phyloP scores from a whole-genome alignment of 1,140 invertebrate species.

The Leptopilina boulardi region DNA sequence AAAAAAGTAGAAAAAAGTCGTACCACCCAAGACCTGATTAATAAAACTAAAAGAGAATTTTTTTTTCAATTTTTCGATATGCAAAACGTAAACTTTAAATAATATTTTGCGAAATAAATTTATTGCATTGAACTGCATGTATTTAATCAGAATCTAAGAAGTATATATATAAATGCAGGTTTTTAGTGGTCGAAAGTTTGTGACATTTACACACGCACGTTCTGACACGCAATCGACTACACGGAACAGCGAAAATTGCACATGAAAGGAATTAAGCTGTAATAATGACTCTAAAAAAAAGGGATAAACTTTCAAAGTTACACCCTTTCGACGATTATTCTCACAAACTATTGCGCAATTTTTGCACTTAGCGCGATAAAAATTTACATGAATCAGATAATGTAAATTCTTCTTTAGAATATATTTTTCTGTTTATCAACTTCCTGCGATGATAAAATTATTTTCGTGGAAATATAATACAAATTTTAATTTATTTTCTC shows the following conservation, averaged over 20 bases:
- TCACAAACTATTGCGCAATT: not conserved
- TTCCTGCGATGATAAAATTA: too few species aligned
- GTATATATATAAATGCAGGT: not conserved
- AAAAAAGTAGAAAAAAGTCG: too few species aligned
- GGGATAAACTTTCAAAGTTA: conserved; percentile 5
- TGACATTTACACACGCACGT: conserved; percentile 16
- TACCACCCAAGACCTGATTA: too few species aligned
- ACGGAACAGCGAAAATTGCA: not conserved
- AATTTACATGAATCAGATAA: conserved; percentile 5
- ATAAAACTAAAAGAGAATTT: too few species aligned
- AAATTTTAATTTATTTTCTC: too few species aligned
- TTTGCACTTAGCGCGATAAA: not conserved
- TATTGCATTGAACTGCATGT: not conserved
- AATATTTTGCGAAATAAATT: not conserved
- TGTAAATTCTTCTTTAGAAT: not conserved
- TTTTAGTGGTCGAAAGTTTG: not conserved
- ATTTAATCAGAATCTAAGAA: conserved; percentile 20
- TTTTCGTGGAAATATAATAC: too few species aligned
- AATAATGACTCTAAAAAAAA: not conserved
- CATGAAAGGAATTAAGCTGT: conserved; percentile 3
- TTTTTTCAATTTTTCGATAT: too few species aligned
- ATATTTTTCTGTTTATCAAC: not conserved
- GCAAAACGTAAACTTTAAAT: too few species aligned
- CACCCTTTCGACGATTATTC: not conserved
- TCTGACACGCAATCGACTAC: not conserved